Percentiles rank a stretch among this genome's conserved stretches.
phyloP scores from a whole-genome alignment of 2,113 vertebrate genomes.

The Rhagologus leucostigma region DNA sequence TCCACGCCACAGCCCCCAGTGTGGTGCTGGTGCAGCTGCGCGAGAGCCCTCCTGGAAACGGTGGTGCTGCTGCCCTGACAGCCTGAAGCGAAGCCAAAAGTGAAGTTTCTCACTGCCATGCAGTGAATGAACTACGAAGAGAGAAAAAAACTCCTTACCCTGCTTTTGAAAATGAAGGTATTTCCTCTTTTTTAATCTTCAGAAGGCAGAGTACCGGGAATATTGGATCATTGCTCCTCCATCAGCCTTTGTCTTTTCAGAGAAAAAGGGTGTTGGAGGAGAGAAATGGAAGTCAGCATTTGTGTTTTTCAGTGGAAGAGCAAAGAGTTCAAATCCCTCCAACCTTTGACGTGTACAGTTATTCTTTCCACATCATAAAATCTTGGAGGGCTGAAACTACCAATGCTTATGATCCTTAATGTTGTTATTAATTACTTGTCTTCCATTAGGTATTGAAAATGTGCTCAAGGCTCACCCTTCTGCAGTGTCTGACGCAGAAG shows the following conservation, averaged over 20 bases:
- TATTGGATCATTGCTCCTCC: neutral
- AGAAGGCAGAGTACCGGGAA: neutral
- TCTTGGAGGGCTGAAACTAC: neutral
- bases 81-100: neutral
- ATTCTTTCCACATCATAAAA: neutral
- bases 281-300: neutral
- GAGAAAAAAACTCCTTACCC: neutral
- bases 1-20: neutral
- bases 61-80: fast-evolving
- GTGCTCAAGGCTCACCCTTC: fast-evolving
- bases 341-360: neutral
- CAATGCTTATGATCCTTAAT: neutral
- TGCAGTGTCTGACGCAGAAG: neutral
- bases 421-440: neutral
- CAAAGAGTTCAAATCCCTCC: neutral
- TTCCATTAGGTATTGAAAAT: neutral
- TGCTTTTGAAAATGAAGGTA: neutral
- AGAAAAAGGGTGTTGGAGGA: neutral
- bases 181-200: neutral
- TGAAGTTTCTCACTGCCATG: neutral
- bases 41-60: fast-evolving
- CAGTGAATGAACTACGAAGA: neutral
- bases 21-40: fast-evolving
- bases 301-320: neutral
- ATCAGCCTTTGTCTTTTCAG: neutral